Base-by-base conservation (phyloP, 2,888 invertebrate genomes). In the Hydrotaea cyrtoneurina region DNA sequence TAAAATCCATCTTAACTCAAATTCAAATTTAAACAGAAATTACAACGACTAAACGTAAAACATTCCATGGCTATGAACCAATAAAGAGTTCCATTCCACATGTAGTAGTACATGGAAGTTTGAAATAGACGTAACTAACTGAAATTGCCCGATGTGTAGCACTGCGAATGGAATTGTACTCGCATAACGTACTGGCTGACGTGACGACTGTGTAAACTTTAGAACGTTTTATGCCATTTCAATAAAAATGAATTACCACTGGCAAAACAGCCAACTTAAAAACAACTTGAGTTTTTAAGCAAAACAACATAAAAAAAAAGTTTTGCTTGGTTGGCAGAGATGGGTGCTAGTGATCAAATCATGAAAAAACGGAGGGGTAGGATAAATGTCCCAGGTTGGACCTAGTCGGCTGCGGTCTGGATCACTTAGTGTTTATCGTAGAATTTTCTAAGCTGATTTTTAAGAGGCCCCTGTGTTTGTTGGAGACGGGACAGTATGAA, bases 161-260 rank as follows among this genome's bases (percentile, higher is more conserved):
- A 23, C 15, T 69, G 46, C 23, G 23, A 43, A 46, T 46, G 21
- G 46, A 80, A 84, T 78, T 80, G 74, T 64, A 71, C 59, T 59
- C 50, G 73, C 53, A 59, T 72, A 39, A 50, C 59, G 71, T 43
- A 72, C 50, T 21, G 50, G 31, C 53, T 62, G 62, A 50, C 59
- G 71, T 43, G 66, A 31, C 13, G 50, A 53, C 53, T 62, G 62
- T 62, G 17, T 69, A 69, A 80, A 82, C 75, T 87, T 82, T 78
- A 82, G 78, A 86, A 85, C 82, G 88, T 90, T 89, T 90, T 88
- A 89, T 89, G 89, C 90, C 89, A 91, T 91, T 90, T 90, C 90
- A 91, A 91, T 91, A 91, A 91, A 91, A 91, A 89, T 91, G 90
- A 91, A 91, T 91, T 90, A 89, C 89, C 88, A 89, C 89, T 87